A percentile compares a stretch with the other conserved stretches of the same genome.
Evolutionary conservation across 2,888 invertebrate genomes (phyloP).

Genomic region (Dryadula phaetusa): DNA sequence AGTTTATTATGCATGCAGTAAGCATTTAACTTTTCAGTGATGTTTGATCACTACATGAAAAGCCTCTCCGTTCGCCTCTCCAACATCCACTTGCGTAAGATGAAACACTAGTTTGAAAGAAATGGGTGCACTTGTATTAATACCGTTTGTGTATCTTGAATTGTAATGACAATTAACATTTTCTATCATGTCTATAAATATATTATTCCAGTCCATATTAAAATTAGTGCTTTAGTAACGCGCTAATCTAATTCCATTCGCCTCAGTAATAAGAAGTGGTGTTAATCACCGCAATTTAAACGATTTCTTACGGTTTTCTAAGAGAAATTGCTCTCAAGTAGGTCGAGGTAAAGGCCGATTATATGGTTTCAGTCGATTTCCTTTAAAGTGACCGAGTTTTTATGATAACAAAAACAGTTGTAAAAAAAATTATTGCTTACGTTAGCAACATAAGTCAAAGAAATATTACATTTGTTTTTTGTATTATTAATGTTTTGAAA

Average conservation of each 20-base stretch:
- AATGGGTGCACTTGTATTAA: slow-evolving; percentile 26
- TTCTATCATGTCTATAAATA: neutral
- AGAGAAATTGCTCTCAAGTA: slow-evolving; percentile 35
- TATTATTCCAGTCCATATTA: neutral
- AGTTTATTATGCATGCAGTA: too few species aligned
- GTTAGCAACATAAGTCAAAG: neutral
- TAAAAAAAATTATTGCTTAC: neutral
- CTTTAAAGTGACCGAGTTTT: slow-evolving; percentile 27
- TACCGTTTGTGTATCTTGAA: slow-evolving; percentile 16
- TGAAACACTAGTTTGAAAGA: slow-evolving; percentile 39
- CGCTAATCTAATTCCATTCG: neutral
- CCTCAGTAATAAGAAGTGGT: slow-evolving; percentile 2
- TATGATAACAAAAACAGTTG: neutral
- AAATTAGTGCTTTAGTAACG: neutral
- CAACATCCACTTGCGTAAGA: slow-evolving; percentile 30
- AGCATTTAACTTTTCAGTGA: slow-evolving; percentile 26
- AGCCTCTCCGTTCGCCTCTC: slow-evolving; percentile 37
- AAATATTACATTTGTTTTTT: too few species aligned
- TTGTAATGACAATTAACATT: slow-evolving; percentile 1
- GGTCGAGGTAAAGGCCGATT: slow-evolving; percentile 44
- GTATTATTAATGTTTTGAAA: too few species aligned
- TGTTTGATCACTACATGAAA: too few species aligned
- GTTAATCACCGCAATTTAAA: slow-evolving; percentile 22
- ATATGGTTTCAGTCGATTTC: slow-evolving; percentile 39
- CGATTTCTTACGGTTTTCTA: slow-evolving; percentile 39